Evolutionary conservation across 2,888 invertebrate species (phyloP).

Genomic region (Cataglyphis cursor): DNA sequence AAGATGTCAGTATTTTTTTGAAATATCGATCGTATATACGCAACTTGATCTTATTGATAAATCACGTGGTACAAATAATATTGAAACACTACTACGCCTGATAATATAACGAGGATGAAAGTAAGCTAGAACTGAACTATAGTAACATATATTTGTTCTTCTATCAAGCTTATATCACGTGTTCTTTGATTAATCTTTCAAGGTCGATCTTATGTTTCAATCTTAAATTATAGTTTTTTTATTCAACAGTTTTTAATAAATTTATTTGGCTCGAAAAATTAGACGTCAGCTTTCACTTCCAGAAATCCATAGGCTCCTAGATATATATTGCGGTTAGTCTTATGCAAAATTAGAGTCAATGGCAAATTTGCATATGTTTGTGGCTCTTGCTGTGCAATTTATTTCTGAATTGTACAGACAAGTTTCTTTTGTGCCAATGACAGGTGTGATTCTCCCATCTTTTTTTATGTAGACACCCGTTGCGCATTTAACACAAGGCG

Average conservation of each 20-base stretch:
- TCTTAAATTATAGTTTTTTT: background rate
- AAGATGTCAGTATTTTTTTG: background rate
- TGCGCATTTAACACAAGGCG: slow-evolving; percentile 49
- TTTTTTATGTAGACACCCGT: slow-evolving; percentile 46
- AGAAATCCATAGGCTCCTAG: no score
- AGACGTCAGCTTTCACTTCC: background rate
- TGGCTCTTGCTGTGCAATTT: slow-evolving; percentile 40
- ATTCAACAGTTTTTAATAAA: background rate
- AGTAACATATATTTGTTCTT: background rate
- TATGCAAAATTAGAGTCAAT: slow-evolving; percentile 39
- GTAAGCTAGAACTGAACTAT: background rate
- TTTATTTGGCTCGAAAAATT: background rate
- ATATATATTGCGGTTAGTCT: slow-evolving; percentile 32
- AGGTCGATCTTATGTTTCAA: background rate
- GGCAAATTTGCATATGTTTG: slow-evolving; percentile 29
- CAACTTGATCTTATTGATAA: background rate
- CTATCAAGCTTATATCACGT: background rate
- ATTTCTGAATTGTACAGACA: slow-evolving; percentile 22
- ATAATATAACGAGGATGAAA: background rate
- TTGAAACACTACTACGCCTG: background rate
- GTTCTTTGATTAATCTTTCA: background rate
- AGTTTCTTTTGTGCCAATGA: slow-evolving; percentile 3
- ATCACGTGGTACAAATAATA: background rate
- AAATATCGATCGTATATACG: background rate
- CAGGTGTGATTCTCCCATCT: slow-evolving; percentile 13